Conservation (phyloP, 1,140 invertebrate genomes). For the Sitophilus oryzae region DNA sequence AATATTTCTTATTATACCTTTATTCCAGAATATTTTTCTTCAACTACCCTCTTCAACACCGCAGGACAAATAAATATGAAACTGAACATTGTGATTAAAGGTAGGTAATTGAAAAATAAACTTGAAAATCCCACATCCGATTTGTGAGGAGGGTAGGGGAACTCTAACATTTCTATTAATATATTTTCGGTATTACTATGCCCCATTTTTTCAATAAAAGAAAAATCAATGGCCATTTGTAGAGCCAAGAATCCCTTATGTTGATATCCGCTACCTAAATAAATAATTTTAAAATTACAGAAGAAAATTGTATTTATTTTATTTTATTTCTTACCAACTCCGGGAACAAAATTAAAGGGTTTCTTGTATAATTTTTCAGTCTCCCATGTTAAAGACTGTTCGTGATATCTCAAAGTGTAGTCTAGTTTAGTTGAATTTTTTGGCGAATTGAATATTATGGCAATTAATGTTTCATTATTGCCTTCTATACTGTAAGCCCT, state of each 20-base stretch:
- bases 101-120: conserved; percentile 34
- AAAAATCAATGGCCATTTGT: conserved; percentile 35
- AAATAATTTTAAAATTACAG: background rate
- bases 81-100: conserved; percentile 38
- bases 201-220: conserved; percentile 31
- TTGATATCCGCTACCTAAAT: conserved; percentile 29
- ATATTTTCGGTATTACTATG: conserved; percentile 4
- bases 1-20: conserved; percentile 31
- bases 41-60: conserved; percentile 38
- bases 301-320: background rate
- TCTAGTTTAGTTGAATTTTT: conserved; percentile 27
- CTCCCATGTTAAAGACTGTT: conserved; percentile 6
- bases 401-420: conserved; percentile 29
- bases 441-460: conserved; percentile 33
- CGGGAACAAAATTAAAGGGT: conserved; percentile 13
- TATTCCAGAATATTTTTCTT: conserved; percentile 43
- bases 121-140: conserved; percentile 28
- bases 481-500: conserved; percentile 24
- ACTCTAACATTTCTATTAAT: conserved; percentile 30
- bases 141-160: conserved; percentile 40
- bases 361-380: conserved; percentile 15
- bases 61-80: conserved; percentile 40
- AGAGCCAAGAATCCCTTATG: conserved; percentile 35
- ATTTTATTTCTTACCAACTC: conserved; percentile 9
- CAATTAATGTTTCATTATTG: conserved; percentile 23